Evolutionary conservation across 2,113 vertebrate genomes (phyloP).

Genomic region (Struthidea cinerea): DNA sequence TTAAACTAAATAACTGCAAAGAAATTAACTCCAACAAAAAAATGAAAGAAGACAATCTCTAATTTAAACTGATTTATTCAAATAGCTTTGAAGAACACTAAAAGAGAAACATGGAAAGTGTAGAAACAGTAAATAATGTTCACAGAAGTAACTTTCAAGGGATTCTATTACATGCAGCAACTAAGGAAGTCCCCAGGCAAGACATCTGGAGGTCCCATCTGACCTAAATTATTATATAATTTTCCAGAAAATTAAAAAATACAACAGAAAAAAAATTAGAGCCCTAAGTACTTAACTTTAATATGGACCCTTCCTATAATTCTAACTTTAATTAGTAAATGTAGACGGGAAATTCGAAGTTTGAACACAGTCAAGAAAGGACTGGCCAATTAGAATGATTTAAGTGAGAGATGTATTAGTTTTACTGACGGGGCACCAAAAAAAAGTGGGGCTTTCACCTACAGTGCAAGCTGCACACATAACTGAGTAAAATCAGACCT

Average conservation of each 20-base stretch:
- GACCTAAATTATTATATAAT: background rate
- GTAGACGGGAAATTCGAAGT: background rate
- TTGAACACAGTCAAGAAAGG: background rate
- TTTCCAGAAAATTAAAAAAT: background rate
- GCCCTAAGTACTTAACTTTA: background rate
- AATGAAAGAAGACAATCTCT: background rate
- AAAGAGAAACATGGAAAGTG: background rate
- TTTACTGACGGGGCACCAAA: background rate
- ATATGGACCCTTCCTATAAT: background rate
- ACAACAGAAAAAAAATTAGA: background rate
- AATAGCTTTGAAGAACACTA: background rate
- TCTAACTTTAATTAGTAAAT: background rate
- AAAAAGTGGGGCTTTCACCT: background rate
- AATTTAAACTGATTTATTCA: background rate
- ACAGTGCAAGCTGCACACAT: background rate
- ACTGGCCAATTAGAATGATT: background rate
- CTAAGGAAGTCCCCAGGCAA: background rate
- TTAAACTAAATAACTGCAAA: background rate
- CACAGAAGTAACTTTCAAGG: background rate
- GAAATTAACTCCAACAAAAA: background rate
- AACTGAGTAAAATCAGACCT: background rate
- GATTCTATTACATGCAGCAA: background rate
- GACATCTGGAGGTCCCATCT: background rate
- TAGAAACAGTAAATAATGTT: background rate
- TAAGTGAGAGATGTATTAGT: background rate